These are phyloP conservation scores for Tipula confusa DNA, from an alignment of 2,888 invertebrate genomes.

Conservation along the genomic window DNA sequence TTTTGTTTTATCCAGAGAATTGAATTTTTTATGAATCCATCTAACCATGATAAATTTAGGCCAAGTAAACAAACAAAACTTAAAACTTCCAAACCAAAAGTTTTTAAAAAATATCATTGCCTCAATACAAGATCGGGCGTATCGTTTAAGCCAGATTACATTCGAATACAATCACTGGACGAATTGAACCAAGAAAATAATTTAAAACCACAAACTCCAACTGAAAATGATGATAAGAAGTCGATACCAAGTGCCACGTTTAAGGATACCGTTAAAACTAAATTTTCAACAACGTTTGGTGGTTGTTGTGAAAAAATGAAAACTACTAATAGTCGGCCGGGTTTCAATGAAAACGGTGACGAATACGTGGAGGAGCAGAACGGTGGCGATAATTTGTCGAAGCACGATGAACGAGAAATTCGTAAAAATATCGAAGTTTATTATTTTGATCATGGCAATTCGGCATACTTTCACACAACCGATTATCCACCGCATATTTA, in stretches of 20 bases:
- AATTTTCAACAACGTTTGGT: not conserved
- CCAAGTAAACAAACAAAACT: not conserved
- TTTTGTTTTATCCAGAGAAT: not conserved
- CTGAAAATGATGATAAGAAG: not conserved
- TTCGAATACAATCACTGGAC: not conserved
- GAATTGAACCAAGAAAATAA: not conserved
- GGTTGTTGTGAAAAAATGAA: not conserved
- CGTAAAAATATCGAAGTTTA: slow-evolving; percentile 55
- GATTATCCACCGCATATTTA: slow-evolving; percentile 58
- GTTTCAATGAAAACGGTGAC: not conserved
- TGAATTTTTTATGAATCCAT: slow-evolving; percentile 15
- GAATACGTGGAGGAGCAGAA: not conserved
- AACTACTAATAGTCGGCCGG: not conserved
- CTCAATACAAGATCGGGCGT: not conserved
- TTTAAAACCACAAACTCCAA: not conserved
- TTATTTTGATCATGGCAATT: slow-evolving; percentile 64
- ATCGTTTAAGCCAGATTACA: not conserved
- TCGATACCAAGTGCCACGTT: not conserved
- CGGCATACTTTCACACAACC: slow-evolving; percentile 59
- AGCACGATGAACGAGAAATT: not conserved
- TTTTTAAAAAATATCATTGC: not conserved
- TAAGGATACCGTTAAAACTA: not conserved
- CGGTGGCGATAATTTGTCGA: not conserved
- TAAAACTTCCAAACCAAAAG: not conserved
- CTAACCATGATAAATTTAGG: not conserved